Conservation (phyloP, 2,888 invertebrate genomes). For the Sphaerophoria taeniata region DNA sequence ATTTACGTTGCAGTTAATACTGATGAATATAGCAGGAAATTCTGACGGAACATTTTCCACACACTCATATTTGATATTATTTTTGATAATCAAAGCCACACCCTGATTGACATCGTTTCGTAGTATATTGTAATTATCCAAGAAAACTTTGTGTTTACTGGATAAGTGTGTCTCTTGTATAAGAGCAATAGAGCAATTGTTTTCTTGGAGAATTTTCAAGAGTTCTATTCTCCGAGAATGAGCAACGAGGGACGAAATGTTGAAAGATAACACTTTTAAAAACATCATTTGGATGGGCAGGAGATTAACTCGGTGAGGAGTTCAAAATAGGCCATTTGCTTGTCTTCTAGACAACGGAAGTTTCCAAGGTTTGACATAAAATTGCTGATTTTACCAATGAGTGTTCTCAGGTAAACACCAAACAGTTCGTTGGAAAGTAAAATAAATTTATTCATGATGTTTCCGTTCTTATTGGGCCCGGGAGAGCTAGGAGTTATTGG, state of each 20-base stretch:
- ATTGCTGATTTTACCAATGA: neutral
- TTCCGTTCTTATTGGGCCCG: no score
- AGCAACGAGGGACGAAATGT: neutral
- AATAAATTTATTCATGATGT: no score
- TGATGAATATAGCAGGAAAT: neutral
- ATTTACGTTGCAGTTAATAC: neutral
- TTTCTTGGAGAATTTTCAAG: constrained; percentile 6
- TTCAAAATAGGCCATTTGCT: neutral
- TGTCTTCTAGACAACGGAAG: no score
- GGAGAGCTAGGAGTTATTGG: no score
- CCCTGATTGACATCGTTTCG: neutral
- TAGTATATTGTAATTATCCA: constrained; percentile 1
- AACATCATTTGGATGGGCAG: neutral
- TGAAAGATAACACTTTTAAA: neutral
- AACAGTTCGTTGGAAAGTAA: neutral
- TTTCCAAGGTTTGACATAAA: no score
- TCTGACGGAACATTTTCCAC: neutral
- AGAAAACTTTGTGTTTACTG: neutral
- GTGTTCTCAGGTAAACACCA: neutral
- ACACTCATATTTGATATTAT: neutral
- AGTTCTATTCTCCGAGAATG: neutral
- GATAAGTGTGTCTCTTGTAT: neutral
- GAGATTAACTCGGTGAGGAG: neutral
- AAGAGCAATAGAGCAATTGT: neutral
- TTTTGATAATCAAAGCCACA: neutral